Conservation (phyloP, 2,888 invertebrate species). For the Eremobia ochroleuca region DNA sequence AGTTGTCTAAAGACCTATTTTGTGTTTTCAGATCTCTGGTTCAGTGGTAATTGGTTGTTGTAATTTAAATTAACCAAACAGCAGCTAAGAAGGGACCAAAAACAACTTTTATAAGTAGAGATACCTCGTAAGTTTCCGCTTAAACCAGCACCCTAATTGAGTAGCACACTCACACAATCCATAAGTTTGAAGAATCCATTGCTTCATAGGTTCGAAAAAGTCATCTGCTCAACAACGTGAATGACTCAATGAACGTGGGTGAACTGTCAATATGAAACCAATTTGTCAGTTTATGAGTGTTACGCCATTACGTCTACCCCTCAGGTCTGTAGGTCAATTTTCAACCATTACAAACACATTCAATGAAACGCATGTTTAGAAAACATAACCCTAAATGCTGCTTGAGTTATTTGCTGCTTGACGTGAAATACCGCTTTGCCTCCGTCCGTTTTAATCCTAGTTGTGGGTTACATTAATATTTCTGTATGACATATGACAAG, state of each 20-base stretch:
- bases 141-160: not conserved
- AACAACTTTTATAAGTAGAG: too few relatives aligned
- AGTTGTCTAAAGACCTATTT: not conserved
- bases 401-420: constrained; percentile 58
- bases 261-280: not conserved
- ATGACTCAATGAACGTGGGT: not conserved
- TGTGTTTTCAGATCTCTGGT: not conserved
- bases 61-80: not conserved
- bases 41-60: not conserved
- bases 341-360: not conserved
- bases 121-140: not conserved
- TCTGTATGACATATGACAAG: constrained; percentile 68
- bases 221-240: not conserved
- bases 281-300: not conserved
- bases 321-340: not conserved
- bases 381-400: constrained; percentile 20
- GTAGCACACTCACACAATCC: not conserved
- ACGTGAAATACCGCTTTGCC: constrained; percentile 72
- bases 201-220: not conserved
- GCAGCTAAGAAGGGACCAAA: too few relatives aligned
- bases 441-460: constrained; percentile 70
- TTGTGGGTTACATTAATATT: constrained; percentile 74
- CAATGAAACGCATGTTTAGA: constrained; percentile 7
- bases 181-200: not conserved
- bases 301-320: not conserved